Base-by-base conservation (phyloP, 2,888 invertebrate species). In the Seira musarum region DNA sequence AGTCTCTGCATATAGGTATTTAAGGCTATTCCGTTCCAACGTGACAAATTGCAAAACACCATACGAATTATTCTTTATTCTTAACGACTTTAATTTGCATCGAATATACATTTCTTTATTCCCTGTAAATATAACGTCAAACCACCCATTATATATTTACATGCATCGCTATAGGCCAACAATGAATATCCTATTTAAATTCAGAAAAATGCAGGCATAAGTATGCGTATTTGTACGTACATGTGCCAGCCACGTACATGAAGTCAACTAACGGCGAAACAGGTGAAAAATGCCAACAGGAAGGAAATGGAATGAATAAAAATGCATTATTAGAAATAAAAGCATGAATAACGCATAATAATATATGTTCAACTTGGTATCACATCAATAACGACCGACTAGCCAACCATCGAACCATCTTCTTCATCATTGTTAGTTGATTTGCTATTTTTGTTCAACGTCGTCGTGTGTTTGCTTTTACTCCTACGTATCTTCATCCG, bases 231-330 rank as follows among this genome's bases (percentile, higher is more conserved):
- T 63, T n/a, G n/a, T n/a, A n/a, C n/a, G n/a, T n/a, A n/a, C n/a
- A n/a, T n/a, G n/a, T n/a, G n/a, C n/a, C n/a, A n/a, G n/a, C n/a
- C n/a, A n/a, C n/a, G n/a, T n/a, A n/a, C n/a, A n/a, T n/a, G 63
- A 63, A 63, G 21, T 19, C 1, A 22, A 2, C 24, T 63, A 6
- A 35, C 35, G 17, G 15, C 30, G 22, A 35, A 25, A 70, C 22
- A 6, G 40, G 6, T 49, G 22, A 65, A 73, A 65, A 73, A 73
- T 73, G 73, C 25, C 53, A 73, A 57, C 24, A 73, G 73, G 73
- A 73, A 73, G 73, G 73, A 73, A 73, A 64, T 73, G 25, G 22
- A 25, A 25, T 30, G 65, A 25, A 65, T n/a, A 24, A 65, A 13
- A 30, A 65, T 13, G 25, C 15, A 46, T 19, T 40, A 49, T 40